phyloP scores from a whole-genome alignment of 2,888 invertebrate genomes.

The Protonemura montana region DNA sequence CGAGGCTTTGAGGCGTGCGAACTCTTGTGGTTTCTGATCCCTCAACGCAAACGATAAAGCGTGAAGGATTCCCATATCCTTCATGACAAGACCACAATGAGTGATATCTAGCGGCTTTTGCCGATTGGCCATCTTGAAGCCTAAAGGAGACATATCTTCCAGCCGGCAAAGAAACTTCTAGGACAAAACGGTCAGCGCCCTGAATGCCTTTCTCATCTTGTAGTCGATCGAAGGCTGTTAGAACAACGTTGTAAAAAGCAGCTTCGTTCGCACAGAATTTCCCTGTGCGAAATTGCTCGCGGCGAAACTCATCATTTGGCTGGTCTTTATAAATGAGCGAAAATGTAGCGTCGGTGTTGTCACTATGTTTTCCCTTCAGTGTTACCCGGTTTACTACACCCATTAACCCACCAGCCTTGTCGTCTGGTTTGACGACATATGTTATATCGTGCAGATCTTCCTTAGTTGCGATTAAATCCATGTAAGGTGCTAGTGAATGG shows the following conservation, averaged over 20 bases:
- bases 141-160: conserved; percentile 49
- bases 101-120: conserved; percentile 46
- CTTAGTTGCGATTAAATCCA: not conserved
- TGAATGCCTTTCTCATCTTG: conserved; percentile 1
- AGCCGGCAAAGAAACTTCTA: conserved; percentile 34
- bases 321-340: conserved; percentile 34
- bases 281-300: not conserved
- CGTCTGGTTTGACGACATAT: no score
- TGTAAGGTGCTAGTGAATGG: no score
- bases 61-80: conserved; percentile 49
- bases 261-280: conserved; percentile 40
- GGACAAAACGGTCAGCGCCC: no score
- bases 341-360: no score
- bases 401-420: no score
- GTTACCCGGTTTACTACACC: no score
- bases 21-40: conserved; percentile 30
- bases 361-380: no score
- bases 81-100: conserved; percentile 48
- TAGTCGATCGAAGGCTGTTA: conserved; percentile 13
- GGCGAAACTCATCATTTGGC: conserved; percentile 30
- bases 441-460: no score
- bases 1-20: not conserved
- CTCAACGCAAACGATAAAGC: conserved; percentile 43
- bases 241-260: conserved; percentile 41
- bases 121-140: conserved; percentile 50